Evolutionary conservation across 2,888 invertebrate genomes (phyloP).

Genomic region (Diadegma fenestrale): DNA sequence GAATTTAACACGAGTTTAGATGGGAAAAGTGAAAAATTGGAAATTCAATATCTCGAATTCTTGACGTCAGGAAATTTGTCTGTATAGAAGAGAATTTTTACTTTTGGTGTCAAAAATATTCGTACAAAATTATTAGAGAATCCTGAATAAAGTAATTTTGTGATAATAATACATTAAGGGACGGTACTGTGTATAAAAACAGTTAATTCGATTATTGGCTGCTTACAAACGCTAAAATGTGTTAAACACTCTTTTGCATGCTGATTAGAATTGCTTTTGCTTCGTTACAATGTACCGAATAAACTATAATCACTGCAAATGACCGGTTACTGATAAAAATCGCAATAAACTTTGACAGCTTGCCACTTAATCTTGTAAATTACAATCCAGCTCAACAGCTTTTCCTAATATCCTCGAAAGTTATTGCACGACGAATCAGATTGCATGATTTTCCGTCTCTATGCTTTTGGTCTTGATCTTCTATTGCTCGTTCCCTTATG

Average conservation of each 20-base stretch:
- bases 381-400: background rate
- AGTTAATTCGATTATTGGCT: background rate
- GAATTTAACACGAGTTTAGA: no score
- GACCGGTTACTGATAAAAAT: background rate
- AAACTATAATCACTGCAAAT: background rate
- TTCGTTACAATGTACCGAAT: background rate
- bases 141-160: no score
- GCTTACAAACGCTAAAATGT: background rate
- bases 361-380: background rate
- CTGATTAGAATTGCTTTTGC: slow-evolving; percentile 40
- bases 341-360: background rate
- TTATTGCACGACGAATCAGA: background rate
- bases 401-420: background rate
- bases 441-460: background rate
- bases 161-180: no score
- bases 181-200: background rate
- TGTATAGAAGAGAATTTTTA: no score
- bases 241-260: background rate
- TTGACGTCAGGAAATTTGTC: no score
- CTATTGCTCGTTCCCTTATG: slow-evolving; percentile 54
- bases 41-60: no score
- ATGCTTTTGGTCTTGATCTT: background rate
- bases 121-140: no score
- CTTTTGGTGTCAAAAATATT: no score
- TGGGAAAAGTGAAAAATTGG: no score